Evolutionary conservation across 2,888 invertebrate species (phyloP).

Genomic region (Nemurella pictetii): DNA sequence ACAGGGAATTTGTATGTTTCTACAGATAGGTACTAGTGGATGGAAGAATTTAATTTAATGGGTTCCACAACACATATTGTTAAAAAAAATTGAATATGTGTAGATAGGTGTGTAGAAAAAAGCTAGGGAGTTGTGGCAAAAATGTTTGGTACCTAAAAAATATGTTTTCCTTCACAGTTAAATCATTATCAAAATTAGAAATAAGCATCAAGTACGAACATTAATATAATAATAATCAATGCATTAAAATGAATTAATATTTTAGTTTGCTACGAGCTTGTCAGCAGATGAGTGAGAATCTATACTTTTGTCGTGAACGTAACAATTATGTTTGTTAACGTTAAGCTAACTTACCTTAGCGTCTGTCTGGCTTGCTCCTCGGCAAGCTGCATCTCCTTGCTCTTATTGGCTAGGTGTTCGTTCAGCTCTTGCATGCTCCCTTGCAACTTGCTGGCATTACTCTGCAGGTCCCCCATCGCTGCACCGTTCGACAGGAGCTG

Average conservation of each 20-base stretch:
- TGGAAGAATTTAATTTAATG: neutral
- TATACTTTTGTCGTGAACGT: neutral
- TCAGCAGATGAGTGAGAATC: neutral
- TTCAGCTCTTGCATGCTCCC: conserved; percentile 54
- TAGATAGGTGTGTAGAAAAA: neutral
- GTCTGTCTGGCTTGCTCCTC: conserved; percentile 50
- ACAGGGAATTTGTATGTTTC: neutral
- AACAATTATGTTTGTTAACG: neutral
- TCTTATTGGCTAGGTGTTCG: conserved; percentile 52
- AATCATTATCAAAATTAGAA: neutral
- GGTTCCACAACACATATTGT: neutral
- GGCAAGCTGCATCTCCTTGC: conserved; percentile 49
- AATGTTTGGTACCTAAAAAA: too few relatives aligned
- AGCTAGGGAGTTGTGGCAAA: neutral
- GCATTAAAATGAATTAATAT: neutral
- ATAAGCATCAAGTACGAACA: neutral
- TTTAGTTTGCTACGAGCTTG: neutral
- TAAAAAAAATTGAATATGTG: neutral
- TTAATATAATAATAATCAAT: neutral
- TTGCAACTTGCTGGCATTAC: conserved; percentile 53
- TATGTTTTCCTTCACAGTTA: too few relatives aligned
- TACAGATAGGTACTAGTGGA: neutral
- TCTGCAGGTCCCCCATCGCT: conserved; percentile 53
- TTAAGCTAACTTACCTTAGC: conserved; percentile 58
- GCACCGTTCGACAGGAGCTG: conserved; percentile 51